These are phyloP conservation scores for Crocuta crocuta DNA, from an alignment of 2,113 vertebrate genomes.

Conservation along the genomic window DNA sequence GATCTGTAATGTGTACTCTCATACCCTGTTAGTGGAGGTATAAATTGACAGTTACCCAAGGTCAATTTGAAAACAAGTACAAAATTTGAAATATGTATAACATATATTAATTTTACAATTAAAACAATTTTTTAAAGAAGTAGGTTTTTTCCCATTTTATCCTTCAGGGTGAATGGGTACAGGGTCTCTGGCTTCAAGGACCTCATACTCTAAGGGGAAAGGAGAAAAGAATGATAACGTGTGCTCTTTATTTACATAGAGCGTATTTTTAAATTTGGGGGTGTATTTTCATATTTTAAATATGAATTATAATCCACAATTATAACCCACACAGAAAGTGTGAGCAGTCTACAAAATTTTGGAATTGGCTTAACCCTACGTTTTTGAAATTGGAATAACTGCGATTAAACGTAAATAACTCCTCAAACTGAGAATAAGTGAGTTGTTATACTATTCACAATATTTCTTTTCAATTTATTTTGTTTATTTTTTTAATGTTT, in stretches of 20 bases:
- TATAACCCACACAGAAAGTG: background rate
- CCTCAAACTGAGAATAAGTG: slow-evolving; percentile 36
- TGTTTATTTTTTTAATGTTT: background rate
- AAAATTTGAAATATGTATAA: background rate
- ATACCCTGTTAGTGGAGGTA: background rate
- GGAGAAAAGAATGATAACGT: slow-evolving; percentile 10
- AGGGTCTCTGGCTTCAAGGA: background rate
- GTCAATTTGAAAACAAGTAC: background rate
- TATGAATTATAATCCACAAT: slow-evolving; percentile 33
- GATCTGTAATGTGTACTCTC: background rate
- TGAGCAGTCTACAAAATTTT: background rate
- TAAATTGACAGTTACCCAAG: background rate
- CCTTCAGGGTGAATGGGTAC: background rate
- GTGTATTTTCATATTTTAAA: background rate
- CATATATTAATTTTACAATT: slow-evolving; percentile 35
- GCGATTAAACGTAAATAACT: slow-evolving; percentile 37
- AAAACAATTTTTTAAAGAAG: background rate
- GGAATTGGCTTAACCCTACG: background rate
- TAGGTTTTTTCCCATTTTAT: background rate
- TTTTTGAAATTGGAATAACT: slow-evolving; percentile 54
- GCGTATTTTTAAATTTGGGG: slow-evolving; percentile 10
- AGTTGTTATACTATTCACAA: background rate
- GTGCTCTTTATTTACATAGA: background rate
- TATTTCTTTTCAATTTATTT: slow-evolving; percentile 34
- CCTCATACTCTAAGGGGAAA: background rate